These are phyloP conservation scores for Pelodytes ibericus DNA, from an alignment of 2,797 vertebrate species.

Conservation along the genomic window DNA sequence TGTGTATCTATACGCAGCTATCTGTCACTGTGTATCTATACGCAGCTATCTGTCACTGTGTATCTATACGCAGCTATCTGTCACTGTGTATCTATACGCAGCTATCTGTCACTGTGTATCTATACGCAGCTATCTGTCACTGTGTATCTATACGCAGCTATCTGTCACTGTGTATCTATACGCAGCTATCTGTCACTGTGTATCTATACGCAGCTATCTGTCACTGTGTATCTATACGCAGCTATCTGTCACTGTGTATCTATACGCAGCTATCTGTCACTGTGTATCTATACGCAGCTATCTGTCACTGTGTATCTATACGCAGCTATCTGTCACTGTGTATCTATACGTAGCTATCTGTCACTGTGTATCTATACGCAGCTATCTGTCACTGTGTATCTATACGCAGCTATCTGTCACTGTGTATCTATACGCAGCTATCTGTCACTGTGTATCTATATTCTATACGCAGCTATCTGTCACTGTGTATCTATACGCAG, in stretches of 20 bases:
- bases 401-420: too few species aligned
- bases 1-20: neutral
- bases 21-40: neutral
- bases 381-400: too few species aligned
- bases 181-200: neutral
- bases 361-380: too few species aligned
- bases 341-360: too few species aligned
- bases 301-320: neutral
- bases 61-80: neutral
- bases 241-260: neutral
- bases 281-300: neutral
- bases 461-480: neutral
- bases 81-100: neutral
- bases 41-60: constrained; percentile 4
- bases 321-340: too few species aligned
- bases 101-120: neutral
- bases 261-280: neutral
- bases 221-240: neutral
- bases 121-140: neutral
- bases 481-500: neutral
- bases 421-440: too few species aligned
- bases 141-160: neutral
- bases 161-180: neutral
- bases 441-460: neutral
- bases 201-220: neutral